Evolutionary conservation across 2,113 vertebrate genomes (phyloP).

Genomic region (Apistogramma diplotaenia): DNA sequence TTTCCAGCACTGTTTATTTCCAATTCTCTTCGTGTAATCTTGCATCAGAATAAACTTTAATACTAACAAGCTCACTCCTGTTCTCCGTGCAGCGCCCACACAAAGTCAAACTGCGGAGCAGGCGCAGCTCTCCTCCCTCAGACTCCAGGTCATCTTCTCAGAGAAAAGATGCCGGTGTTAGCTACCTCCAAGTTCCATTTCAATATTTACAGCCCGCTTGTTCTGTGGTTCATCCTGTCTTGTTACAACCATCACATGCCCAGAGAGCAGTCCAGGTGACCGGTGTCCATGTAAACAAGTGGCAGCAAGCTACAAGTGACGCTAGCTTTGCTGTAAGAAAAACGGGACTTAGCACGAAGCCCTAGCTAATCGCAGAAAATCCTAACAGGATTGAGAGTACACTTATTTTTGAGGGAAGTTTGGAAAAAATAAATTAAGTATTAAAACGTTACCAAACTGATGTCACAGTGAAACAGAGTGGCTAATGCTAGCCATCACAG

Average conservation of each 20-base stretch:
- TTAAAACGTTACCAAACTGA: not conserved
- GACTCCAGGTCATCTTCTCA: constrained; percentile 11
- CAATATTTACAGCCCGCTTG: not conserved
- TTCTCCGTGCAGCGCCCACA: constrained; percentile 27
- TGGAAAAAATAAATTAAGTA: not conserved
- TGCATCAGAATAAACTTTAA: not conserved
- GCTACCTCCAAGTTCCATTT: constrained; percentile 23
- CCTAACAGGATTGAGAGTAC: too few species aligned
- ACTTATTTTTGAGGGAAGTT: not conserved
- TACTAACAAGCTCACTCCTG: constrained; percentile 6
- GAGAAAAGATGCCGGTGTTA: constrained; percentile 3
- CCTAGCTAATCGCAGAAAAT: not conserved
- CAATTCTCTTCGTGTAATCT: not conserved
- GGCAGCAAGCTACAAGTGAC: not conserved
- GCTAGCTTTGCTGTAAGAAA: not conserved
- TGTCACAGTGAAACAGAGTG: not conserved
- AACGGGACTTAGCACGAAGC: not conserved
- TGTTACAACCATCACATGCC: constrained; percentile 18
- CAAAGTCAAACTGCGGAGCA: constrained; percentile 43
- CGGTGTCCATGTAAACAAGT: constrained; percentile 55
- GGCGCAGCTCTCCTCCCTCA: constrained; percentile 20
- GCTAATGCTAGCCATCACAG: constrained; percentile 9
- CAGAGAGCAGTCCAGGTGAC: not conserved
- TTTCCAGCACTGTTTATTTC: not conserved
- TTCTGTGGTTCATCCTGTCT: not conserved